Percentiles rank a stretch among this genome's conserved stretches.
Conservation (phyloP, 2,888 invertebrate genomes). For the Cheiracanthium punctorium region DNA sequence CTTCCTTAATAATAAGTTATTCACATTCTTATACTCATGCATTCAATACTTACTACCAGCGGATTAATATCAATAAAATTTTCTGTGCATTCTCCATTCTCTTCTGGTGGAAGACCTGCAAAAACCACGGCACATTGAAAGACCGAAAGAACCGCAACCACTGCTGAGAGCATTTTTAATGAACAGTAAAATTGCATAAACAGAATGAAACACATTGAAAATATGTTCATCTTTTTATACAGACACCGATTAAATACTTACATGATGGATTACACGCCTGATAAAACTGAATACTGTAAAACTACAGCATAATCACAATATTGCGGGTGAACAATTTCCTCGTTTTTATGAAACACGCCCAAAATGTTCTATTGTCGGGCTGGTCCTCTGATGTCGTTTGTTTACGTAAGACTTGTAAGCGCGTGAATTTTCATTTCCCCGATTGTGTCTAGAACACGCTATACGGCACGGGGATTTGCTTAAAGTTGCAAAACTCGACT, state of each 20-base stretch:
- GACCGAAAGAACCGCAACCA: neutral
- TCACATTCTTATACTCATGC: neutral
- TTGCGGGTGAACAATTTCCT: too few species aligned
- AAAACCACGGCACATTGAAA: neutral
- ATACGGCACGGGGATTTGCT: too few species aligned
- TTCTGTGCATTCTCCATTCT: neutral
- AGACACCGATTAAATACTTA: neutral
- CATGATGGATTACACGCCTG: neutral
- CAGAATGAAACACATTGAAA: neutral
- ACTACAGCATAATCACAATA: neutral
- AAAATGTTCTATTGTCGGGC: too few species aligned
- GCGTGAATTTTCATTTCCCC: too few species aligned
- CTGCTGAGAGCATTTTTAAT: neutral
- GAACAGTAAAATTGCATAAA: too few species aligned
- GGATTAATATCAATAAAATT: conserved; percentile 27
- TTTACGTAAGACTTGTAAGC: too few species aligned
- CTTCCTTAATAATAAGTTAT: too few species aligned
- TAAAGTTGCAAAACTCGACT: too few species aligned
- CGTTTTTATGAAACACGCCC: too few species aligned
- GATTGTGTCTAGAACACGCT: too few species aligned
- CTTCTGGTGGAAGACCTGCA: neutral
- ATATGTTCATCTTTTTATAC: neutral
- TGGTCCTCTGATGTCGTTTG: too few species aligned
- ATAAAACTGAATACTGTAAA: neutral
- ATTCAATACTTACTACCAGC: conserved; percentile 3